Percentiles rank a stretch among this genome's conserved stretches.
Evolutionary conservation across 1,140 invertebrate genomes (phyloP).

Genomic region (Macrostomum lignano): DNA sequence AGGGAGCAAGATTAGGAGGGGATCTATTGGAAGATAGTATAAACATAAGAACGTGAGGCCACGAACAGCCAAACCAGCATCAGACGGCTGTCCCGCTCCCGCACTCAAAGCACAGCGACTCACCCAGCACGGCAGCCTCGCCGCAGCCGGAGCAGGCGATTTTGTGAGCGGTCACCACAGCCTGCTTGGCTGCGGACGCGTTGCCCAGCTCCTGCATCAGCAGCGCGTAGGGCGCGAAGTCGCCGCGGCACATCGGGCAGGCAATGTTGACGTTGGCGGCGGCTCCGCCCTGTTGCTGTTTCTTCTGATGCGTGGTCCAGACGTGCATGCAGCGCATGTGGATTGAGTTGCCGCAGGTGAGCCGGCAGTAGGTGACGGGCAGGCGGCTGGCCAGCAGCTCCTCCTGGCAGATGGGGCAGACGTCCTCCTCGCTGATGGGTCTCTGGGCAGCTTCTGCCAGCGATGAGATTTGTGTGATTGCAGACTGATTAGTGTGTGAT

Average conservation of each 20-base stretch:
- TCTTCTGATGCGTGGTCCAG: constrained; percentile 24
- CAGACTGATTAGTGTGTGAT: constrained; percentile 7
- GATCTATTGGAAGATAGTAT: no score
- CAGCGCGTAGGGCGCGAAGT: constrained; percentile 14
- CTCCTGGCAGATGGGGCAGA: constrained; percentile 28
- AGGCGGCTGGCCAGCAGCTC: constrained; percentile 21
- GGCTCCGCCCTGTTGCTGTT: neutral
- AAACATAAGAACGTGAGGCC: no score
- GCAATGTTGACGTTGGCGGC: constrained; percentile 10
- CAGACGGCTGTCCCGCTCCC: no score
- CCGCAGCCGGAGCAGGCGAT: no score
- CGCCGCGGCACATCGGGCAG: constrained; percentile 26
- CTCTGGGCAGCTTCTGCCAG: constrained; percentile 14
- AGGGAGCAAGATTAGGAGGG: no score
- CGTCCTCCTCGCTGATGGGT: constrained; percentile 21
- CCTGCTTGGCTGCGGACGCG: no score
- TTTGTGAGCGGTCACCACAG: no score
- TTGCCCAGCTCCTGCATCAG: constrained; percentile 1
- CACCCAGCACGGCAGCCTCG: no score
- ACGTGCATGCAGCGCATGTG: constrained; percentile 29
- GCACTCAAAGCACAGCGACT: no score
- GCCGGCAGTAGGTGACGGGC: constrained; percentile 27
- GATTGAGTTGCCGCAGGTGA: constrained; percentile 25
- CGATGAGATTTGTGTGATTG: constrained; percentile 9
- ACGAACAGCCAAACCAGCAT: no score